These are phyloP conservation scores for Sylvietta virens DNA, from an alignment of 2,113 vertebrate genomes.

Conservation along the genomic window DNA sequence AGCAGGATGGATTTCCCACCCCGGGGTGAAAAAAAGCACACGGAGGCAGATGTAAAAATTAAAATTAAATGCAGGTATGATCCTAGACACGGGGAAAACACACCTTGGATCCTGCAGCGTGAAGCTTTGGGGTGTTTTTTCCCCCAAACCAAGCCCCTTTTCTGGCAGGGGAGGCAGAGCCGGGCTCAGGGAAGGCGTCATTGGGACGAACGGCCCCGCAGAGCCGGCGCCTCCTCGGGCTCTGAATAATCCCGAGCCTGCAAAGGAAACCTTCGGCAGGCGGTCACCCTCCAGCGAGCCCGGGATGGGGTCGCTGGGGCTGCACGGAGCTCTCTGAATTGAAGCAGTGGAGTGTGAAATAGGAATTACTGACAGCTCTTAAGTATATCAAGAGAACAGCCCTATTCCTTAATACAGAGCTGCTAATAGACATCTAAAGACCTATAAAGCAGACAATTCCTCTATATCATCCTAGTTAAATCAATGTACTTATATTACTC, in stretches of 20 bases:
- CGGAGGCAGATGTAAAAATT: rapidly evolving
- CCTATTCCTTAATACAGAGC: conserved; percentile 78
- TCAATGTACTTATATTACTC: conserved; percentile 86
- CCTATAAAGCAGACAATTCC: conserved; percentile 84
- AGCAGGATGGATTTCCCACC: neutral
- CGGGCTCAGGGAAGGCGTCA: neutral
- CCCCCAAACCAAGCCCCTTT: neutral
- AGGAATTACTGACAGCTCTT: conserved; percentile 82
- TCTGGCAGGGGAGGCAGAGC: neutral
- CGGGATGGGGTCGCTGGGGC: conserved; percentile 71
- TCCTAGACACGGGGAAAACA: rapidly evolving
- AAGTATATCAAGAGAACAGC: conserved; percentile 81
- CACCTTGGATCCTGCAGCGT: too few species aligned
- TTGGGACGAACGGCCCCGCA: conserved; percentile 36
- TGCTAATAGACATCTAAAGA: conserved; percentile 84
- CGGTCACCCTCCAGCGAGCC: conserved; percentile 69
- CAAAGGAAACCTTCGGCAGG: conserved; percentile 29
- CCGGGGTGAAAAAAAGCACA: rapidly evolving
- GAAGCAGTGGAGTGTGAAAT: conserved; percentile 81
- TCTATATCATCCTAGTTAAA: conserved; percentile 85
- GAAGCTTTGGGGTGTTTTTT: neutral
- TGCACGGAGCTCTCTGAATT: conserved; percentile 70
- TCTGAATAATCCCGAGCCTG: conserved; percentile 13
- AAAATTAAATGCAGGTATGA: rapidly evolving
- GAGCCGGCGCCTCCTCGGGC: neutral